Percentiles rank a stretch among this genome's conserved stretches.
phyloP scores from a whole-genome alignment of 2,113 vertebrate species.

The Emydocephalus ijimae region DNA sequence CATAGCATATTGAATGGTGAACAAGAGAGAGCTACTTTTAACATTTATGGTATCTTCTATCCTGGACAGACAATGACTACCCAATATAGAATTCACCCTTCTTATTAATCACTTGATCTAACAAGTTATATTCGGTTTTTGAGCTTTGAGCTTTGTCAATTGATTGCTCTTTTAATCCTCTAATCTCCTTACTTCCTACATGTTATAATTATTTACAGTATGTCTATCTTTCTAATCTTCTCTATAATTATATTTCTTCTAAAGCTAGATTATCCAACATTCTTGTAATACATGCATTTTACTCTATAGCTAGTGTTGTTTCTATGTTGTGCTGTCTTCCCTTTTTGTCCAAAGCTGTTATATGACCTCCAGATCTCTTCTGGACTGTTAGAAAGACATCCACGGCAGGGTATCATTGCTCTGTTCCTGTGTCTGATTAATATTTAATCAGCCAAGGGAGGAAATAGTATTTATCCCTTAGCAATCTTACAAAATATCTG shows the following conservation, averaged over 20 bases:
- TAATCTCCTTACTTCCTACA: neutral
- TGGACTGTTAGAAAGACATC: slow-evolving; percentile 85
- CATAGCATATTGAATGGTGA: neutral
- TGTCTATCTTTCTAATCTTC: neutral
- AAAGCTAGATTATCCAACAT: neutral
- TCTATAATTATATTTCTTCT: neutral
- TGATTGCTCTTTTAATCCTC: neutral
- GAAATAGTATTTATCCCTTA: slow-evolving; percentile 88
- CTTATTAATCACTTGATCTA: neutral
- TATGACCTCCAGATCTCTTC: slow-evolving; percentile 81
- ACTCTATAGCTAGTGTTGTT: slow-evolving; percentile 62
- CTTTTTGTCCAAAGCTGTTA: slow-evolving; percentile 79
- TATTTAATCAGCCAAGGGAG: slow-evolving; percentile 90
- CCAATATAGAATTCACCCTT: neutral
- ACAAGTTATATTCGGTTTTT: neutral
- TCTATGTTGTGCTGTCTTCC: slow-evolving; percentile 70
- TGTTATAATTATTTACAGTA: neutral
- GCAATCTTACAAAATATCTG: slow-evolving; percentile 89
- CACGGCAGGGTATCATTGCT: slow-evolving; percentile 82
- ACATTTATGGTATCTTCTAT: neutral
- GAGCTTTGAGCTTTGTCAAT: neutral
- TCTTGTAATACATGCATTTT: slow-evolving; percentile 57
- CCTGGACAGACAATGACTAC: neutral
- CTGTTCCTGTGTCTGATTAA: slow-evolving; percentile 95
- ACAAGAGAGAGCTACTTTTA: neutral